phyloP scores from a whole-genome alignment of 2,888 invertebrate genomes.

The Lasioglossum leucozonium region DNA sequence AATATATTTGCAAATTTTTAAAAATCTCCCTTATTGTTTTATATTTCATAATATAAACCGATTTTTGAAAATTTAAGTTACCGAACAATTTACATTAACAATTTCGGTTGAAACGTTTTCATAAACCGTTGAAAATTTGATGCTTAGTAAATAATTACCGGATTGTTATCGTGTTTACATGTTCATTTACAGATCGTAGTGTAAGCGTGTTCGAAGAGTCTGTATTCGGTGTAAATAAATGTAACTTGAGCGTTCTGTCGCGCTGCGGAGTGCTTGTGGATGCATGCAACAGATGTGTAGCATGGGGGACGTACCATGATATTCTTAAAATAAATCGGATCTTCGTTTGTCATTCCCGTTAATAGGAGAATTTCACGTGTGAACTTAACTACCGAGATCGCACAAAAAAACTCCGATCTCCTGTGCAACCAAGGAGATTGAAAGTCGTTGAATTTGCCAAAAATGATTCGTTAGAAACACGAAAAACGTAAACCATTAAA shows the following conservation, averaged over 20 bases:
- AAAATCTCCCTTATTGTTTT: neutral
- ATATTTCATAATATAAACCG: neutral
- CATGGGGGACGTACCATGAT: conserved; percentile 41
- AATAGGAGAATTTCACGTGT: conserved; percentile 19
- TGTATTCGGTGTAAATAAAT: conserved; percentile 15
- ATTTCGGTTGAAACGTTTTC: neutral
- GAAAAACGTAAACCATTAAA: neutral
- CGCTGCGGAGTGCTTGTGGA: conserved; percentile 23
- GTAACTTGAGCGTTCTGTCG: conserved; percentile 15
- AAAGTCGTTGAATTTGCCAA: neutral
- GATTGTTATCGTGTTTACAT: neutral
- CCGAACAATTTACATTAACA: neutral
- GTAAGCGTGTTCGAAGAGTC: neutral
- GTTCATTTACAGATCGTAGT: neutral
- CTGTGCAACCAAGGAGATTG: neutral
- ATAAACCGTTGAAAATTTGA: neutral
- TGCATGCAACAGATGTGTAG: conserved; percentile 41
- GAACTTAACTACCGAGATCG: neutral
- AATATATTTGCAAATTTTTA: neutral
- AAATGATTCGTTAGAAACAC: neutral
- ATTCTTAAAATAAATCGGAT: conserved; percentile 63
- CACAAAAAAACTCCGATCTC: neutral
- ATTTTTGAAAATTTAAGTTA: no score
- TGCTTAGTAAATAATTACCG: neutral
- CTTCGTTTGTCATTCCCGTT: conserved; percentile 49